Evolutionary conservation across 2,113 vertebrate species (phyloP).

Genomic region (Motacilla tschutschensis): DNA sequence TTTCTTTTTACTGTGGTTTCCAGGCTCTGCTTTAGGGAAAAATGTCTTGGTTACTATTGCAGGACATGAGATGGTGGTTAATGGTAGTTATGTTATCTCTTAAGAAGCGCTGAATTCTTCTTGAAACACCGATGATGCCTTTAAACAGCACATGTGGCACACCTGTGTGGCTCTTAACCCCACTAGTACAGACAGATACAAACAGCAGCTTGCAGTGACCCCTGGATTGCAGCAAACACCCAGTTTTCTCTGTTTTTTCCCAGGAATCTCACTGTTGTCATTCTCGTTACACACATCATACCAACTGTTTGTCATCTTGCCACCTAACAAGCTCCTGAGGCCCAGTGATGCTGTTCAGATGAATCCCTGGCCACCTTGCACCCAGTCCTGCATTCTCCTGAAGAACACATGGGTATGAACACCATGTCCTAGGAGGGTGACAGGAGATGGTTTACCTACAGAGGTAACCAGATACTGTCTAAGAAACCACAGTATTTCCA

Average conservation of each 20-base stretch:
- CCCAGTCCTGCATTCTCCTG: background rate
- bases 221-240: background rate
- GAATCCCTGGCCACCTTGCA: background rate
- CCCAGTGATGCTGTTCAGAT: background rate
- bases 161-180: background rate
- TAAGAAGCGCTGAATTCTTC: background rate
- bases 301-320: background rate
- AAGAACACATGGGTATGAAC: background rate
- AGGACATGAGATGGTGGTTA: background rate
- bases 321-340: background rate
- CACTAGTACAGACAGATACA: too few species aligned
- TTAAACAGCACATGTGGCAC: background rate
- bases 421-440: background rate
- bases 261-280: background rate
- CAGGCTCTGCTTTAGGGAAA: background rate
- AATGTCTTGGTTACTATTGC: background rate
- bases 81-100: background rate
- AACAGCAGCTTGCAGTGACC: background rate
- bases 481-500: background rate
- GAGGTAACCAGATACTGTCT: background rate
- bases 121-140: background rate
- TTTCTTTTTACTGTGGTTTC: constrained; percentile 18
- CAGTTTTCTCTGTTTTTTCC: background rate
- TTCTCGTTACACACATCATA: background rate
- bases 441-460: background rate